Percentiles rank a stretch among this genome's conserved stretches.
phyloP scores from a whole-genome alignment of 2,113 vertebrate genomes.

The Otolemur garnettii region DNA sequence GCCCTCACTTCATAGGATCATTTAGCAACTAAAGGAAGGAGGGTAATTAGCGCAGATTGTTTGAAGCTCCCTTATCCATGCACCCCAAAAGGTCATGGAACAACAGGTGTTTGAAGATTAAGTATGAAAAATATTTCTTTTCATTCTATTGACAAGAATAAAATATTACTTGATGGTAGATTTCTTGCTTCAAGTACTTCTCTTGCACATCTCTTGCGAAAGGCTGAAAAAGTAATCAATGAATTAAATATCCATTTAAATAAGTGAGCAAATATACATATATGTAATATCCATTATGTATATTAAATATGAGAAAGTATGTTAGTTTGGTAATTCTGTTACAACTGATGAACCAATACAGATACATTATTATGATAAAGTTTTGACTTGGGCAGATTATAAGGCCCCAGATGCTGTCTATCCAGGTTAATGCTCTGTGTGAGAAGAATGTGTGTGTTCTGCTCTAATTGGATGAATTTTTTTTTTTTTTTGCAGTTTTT shows the following conservation, averaged over 20 bases:
- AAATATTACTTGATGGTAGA: not conserved
- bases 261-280: not conserved
- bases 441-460: not conserved
- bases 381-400: not conserved
- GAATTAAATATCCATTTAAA: not conserved
- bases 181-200: not conserved
- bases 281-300: not conserved
- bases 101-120: not conserved
- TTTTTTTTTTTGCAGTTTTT: too few species aligned
- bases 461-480: not conserved
- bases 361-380: not conserved
- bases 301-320: not conserved
- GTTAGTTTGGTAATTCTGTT: not conserved
- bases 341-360: not conserved
- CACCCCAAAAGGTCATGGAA: not conserved
- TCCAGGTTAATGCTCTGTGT: not conserved
- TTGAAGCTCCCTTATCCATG: not conserved
- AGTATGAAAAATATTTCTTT: not conserved
- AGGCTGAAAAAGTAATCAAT: not conserved
- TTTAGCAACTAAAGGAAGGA: not conserved
- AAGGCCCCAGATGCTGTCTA: not conserved
- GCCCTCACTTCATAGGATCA: not conserved
- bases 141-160: not conserved
- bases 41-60: not conserved
- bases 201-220: not conserved